phyloP scores from a whole-genome alignment of 2,113 vertebrate genomes.

The Perca schrenkii region DNA sequence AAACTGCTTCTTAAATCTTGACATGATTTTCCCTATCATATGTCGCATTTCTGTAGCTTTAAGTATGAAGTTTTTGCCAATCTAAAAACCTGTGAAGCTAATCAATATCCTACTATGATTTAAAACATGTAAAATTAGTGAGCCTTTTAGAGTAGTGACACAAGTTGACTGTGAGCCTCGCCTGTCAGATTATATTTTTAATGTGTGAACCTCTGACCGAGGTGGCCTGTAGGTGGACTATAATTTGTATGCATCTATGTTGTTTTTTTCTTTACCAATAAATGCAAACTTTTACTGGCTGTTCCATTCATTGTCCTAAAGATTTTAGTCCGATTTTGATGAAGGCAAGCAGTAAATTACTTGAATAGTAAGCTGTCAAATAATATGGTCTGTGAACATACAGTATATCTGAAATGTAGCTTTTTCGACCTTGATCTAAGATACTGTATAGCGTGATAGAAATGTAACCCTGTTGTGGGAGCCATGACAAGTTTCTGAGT shows the following conservation, averaged over 20 bases:
- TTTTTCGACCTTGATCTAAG: neutral
- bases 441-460: neutral
- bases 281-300: slow-evolving; percentile 58
- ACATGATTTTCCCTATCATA: neutral
- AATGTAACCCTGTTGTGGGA: neutral
- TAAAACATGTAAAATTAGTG: slow-evolving; percentile 22
- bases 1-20: slow-evolving; percentile 1
- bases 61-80: slow-evolving; percentile 41
- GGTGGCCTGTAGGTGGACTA: slow-evolving; percentile 55
- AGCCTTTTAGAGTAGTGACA: slow-evolving; percentile 45
- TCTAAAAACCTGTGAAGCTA: slow-evolving; percentile 52
- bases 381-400: neutral
- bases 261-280: slow-evolving; percentile 66
- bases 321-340: neutral
- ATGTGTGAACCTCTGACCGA: slow-evolving; percentile 34
- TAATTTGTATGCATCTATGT: slow-evolving; percentile 56
- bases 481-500: neutral
- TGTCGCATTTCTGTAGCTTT: slow-evolving; percentile 37
- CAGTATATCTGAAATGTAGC: neutral
- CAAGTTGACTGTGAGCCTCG: slow-evolving; percentile 40
- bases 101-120: slow-evolving; percentile 24
- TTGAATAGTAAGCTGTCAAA: neutral
- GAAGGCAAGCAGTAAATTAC: neutral
- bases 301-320: neutral
- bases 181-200: slow-evolving; percentile 31